Evolutionary conservation across 2,113 vertebrate species (phyloP).

Genomic region (Ptyas mucosa): DNA sequence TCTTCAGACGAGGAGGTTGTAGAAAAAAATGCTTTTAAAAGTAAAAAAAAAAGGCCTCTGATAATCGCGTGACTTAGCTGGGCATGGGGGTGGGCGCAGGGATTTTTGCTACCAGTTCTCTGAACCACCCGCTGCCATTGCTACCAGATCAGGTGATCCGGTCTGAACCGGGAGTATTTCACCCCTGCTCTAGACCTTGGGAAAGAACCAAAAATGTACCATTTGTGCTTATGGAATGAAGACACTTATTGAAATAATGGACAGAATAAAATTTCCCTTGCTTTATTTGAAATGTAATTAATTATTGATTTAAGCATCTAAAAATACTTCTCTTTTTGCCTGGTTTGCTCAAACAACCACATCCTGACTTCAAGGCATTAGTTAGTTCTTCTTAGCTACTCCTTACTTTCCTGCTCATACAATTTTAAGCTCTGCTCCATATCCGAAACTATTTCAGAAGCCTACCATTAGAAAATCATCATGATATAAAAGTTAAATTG

Average conservation of each 20-base stretch:
- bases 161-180: too few species aligned
- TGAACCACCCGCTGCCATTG: too few species aligned
- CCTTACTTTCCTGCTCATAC: neutral
- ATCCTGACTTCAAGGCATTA: neutral
- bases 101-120: too few species aligned
- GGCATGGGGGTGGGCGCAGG: too few species aligned
- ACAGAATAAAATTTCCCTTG: neutral
- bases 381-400: neutral
- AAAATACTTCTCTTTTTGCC: neutral
- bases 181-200: too few species aligned
- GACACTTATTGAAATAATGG: neutral
- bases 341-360: neutral
- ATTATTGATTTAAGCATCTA: neutral
- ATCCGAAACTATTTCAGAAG: neutral
- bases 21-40: too few species aligned
- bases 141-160: too few species aligned
- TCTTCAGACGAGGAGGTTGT: too few species aligned
- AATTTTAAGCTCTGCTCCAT: neutral
- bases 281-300: neutral
- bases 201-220: neutral
- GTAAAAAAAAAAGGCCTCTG: too few species aligned
- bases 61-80: too few species aligned
- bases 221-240: neutral
- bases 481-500: neutral
- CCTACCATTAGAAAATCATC: neutral